phyloP scores from a whole-genome alignment of 2,888 invertebrate genomes.

The Cheilosia vernalis region DNA sequence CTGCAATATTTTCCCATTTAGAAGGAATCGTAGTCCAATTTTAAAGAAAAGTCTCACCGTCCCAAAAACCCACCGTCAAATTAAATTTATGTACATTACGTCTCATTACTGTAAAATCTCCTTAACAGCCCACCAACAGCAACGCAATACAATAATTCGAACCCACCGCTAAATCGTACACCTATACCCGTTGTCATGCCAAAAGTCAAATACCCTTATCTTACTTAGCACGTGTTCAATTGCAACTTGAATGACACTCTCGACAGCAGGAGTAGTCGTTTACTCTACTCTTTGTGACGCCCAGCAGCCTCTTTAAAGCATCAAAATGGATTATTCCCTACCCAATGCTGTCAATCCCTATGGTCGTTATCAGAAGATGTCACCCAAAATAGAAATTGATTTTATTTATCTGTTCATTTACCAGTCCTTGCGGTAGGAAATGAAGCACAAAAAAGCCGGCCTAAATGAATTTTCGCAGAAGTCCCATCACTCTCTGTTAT shows the following conservation, averaged over 20 bases:
- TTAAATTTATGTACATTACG: too few species aligned
- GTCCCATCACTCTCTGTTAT: slow-evolving; percentile 12
- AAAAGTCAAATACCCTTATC: too few species aligned
- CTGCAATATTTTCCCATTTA: too few species aligned
- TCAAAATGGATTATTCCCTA: background rate
- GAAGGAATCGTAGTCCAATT: too few species aligned
- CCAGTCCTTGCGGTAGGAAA: background rate
- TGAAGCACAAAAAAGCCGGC: slow-evolving; percentile 24
- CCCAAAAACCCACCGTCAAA: too few species aligned
- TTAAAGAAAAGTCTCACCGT: too few species aligned
- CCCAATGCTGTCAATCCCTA: background rate
- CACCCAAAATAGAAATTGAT: slow-evolving; percentile 13
- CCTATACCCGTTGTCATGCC: too few species aligned
- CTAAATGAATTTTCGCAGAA: background rate
- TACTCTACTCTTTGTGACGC: background rate
- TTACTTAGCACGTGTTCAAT: background rate
- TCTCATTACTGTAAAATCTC: too few species aligned
- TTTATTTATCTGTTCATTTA: slow-evolving; percentile 43
- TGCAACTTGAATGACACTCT: background rate
- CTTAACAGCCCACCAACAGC: too few species aligned
- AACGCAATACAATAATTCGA: too few species aligned
- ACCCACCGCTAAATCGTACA: too few species aligned
- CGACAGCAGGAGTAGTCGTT: background rate
- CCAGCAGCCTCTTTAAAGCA: background rate
- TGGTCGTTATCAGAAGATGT: slow-evolving; percentile 1